Percentiles rank a stretch among this genome's conserved stretches.
phyloP scores from a whole-genome alignment of 1,140 invertebrate genomes.

The Euura lappo region DNA sequence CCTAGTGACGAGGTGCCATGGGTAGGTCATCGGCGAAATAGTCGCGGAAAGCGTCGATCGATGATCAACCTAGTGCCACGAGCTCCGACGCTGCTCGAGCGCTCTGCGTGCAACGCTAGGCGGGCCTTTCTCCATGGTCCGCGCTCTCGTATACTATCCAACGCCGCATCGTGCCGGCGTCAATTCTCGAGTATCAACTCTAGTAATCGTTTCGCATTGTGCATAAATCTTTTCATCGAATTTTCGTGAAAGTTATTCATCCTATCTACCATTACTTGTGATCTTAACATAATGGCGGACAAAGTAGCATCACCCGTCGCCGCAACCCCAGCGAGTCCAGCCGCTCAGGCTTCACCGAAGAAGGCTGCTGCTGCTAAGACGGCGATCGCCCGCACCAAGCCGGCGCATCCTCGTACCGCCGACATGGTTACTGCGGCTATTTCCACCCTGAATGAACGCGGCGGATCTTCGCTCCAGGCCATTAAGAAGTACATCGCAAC shows the following conservation, averaged over 20 bases:
- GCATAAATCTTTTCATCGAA: neutral
- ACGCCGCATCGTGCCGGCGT: neutral
- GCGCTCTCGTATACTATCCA: conserved; percentile 26
- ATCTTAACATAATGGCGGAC: neutral
- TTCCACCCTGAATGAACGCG: conserved; percentile 65
- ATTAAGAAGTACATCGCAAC: conserved; percentile 70
- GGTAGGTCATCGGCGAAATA: neutral
- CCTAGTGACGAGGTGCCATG: neutral
- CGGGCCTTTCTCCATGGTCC: conserved; percentile 35
- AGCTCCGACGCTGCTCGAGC: conserved; percentile 42
- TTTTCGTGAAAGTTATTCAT: too few relatives aligned
- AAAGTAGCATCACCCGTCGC: conserved; percentile 6
- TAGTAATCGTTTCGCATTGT: neutral
- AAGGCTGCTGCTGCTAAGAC: conserved; percentile 29
- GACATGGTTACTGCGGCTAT: conserved; percentile 68
- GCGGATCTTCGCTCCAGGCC: conserved; percentile 66
- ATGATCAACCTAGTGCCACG: neutral
- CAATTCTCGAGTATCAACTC: neutral
- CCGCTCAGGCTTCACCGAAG: conserved; percentile 9
- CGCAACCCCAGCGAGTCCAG: conserved; percentile 17
- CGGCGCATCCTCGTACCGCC: conserved; percentile 60
- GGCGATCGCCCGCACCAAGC: conserved; percentile 55
- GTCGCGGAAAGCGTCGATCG: neutral
- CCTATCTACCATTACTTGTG: too few relatives aligned
- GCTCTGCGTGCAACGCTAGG: conserved; percentile 64